A percentile compares a stretch with the other conserved stretches of the same genome.
phyloP scores from a whole-genome alignment of 2,113 vertebrate genomes.

The Cichladusa arquata region DNA sequence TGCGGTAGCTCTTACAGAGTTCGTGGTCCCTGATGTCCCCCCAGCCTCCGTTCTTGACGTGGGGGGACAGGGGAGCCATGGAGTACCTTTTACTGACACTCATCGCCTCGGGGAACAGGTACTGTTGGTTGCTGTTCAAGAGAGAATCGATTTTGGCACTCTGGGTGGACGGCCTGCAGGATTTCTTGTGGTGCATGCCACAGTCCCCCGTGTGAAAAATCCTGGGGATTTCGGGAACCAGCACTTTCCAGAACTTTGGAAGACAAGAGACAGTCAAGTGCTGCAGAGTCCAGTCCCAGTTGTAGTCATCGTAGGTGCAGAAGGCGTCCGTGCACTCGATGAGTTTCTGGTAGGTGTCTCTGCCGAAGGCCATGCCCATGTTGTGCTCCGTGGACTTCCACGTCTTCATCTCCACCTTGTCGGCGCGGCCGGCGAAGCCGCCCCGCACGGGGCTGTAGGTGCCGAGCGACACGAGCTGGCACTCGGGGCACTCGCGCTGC shows the following conservation, averaged over 20 bases:
- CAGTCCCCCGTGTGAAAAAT: constrained; percentile 96
- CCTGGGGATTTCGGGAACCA: constrained; percentile 91
- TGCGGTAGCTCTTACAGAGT: constrained; percentile 96
- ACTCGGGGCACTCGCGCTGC: constrained; percentile 84
- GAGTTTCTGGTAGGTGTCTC: constrained; percentile 88
- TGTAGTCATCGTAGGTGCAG: constrained; percentile 98
- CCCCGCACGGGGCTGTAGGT: constrained; percentile 82
- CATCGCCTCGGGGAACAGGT: constrained; percentile 90
- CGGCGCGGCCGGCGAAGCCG: constrained; percentile 83
- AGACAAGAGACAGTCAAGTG: constrained; percentile 92
- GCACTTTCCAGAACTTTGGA: constrained; percentile 94
- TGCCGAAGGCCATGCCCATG: constrained; percentile 93
- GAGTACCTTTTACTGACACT: constrained; percentile 86
- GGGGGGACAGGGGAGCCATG: constrained; percentile 85
- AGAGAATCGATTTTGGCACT: constrained; percentile 92
- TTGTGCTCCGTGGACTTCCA: constrained; percentile 99
- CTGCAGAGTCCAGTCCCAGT: constrained; percentile 99
- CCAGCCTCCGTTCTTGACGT: constrained; percentile 98
- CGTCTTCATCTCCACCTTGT: constrained; percentile 91
- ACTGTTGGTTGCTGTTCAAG: constrained; percentile 85
- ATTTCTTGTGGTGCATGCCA: constrained; percentile 96
- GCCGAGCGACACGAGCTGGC: constrained; percentile 90
- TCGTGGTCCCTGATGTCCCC: constrained; percentile 98
- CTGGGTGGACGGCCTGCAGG: constrained; percentile 88
- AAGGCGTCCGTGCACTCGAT: constrained; percentile 92